Evolutionary conservation across 2,113 vertebrate genomes (phyloP).

Genomic region (Strix uralensis): DNA sequence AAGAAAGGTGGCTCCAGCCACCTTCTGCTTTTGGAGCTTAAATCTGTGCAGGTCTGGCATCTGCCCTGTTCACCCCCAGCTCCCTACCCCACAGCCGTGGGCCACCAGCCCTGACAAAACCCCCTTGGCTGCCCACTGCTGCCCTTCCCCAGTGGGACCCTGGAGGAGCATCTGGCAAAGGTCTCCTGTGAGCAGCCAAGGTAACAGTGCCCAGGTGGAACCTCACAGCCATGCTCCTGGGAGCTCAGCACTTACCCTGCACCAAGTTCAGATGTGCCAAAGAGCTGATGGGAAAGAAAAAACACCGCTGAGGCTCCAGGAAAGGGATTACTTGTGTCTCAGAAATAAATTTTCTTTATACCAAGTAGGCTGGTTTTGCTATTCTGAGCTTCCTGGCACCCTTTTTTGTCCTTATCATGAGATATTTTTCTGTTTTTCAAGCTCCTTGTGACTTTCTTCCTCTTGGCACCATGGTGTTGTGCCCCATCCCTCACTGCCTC

Average conservation of each 20-base stretch:
- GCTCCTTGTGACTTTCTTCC: neutral
- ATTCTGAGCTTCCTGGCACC: neutral
- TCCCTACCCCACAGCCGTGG: neutral
- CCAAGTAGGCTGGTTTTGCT: neutral
- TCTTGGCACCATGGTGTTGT: neutral
- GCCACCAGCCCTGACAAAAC: neutral
- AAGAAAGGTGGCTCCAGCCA: neutral
- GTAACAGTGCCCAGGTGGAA: accelerated
- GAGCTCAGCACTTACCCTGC: neutral
- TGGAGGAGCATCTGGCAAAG: neutral
- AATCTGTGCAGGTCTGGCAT: neutral
- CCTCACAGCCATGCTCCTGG: accelerated
- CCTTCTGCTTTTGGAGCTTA: neutral
- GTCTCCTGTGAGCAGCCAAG: neutral
- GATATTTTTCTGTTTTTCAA: neutral
- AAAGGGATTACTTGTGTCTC: neutral
- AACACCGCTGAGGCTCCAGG: neutral
- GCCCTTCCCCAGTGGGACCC: neutral
- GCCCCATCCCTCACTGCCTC: neutral
- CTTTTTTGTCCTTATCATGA: neutral
- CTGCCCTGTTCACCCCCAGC: neutral
- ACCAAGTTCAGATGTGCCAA: neutral
- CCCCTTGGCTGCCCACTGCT: accelerated
- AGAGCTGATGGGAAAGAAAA: neutral
- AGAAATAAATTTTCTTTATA: neutral